phyloP scores from a whole-genome alignment of 2,888 invertebrate species.

The Noctua janthina region DNA sequence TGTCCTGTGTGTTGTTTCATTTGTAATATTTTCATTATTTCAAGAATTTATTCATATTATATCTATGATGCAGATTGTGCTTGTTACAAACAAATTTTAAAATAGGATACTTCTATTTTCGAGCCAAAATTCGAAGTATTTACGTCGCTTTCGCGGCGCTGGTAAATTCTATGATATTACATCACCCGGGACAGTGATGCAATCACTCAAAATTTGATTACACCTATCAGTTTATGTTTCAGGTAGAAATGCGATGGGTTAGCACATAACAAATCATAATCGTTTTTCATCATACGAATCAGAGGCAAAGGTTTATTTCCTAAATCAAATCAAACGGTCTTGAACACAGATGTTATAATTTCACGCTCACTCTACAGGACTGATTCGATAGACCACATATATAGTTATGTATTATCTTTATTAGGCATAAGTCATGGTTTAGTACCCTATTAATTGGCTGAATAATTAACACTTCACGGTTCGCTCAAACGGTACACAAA shows the following conservation, averaged over 20 bases:
- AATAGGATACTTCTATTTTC: too few relatives aligned
- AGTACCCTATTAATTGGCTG: conserved; percentile 1
- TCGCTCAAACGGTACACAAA: not conserved
- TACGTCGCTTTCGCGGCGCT: too few relatives aligned
- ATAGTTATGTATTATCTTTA: not conserved
- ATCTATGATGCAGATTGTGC: too few relatives aligned
- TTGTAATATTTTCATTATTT: too few relatives aligned
- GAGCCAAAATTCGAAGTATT: too few relatives aligned
- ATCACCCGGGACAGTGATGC: too few relatives aligned
- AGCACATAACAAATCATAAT: not conserved
- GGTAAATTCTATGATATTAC: too few relatives aligned
- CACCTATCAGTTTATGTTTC: not conserved
- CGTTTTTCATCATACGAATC: not conserved
- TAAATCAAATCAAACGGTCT: not conserved
- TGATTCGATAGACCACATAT: not conserved
- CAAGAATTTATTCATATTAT: too few relatives aligned
- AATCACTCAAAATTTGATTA: too few relatives aligned
- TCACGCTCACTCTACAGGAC: conserved; percentile 15
- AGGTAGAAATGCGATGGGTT: not conserved
- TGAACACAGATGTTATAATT: conserved; percentile 31
- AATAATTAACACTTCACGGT: conserved; percentile 25
- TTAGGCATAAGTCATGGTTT: not conserved
- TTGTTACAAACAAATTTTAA: too few relatives aligned
- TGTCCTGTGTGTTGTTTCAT: too few relatives aligned
- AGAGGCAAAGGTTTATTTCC: not conserved